These are phyloP conservation scores for Pachyrhynchus sulphureomaculatus DNA, from an alignment of 1,140 invertebrate species.

Conservation along the genomic window DNA sequence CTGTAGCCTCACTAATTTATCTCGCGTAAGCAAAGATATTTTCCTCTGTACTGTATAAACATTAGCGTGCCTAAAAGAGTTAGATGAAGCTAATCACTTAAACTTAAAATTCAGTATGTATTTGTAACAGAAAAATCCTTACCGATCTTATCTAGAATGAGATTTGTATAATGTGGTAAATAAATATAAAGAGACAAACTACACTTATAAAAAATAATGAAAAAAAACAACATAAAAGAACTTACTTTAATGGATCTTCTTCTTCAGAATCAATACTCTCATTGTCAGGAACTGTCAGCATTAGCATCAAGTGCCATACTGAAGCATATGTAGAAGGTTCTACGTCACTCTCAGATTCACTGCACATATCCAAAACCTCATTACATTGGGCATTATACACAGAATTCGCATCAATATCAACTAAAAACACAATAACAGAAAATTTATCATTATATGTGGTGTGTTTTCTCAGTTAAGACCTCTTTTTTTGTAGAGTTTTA, in stretches of 20 bases:
- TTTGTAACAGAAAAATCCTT: too few species aligned
- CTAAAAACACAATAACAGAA: constrained; percentile 54
- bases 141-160: background rate
- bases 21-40: constrained; percentile 72
- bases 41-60: constrained; percentile 88
- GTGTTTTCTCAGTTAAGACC: background rate
- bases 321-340: constrained; percentile 65
- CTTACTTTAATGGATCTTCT: constrained; percentile 76
- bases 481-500: background rate
- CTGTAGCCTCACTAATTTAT: constrained; percentile 77
- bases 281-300: constrained; percentile 71
- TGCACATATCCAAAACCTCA: constrained; percentile 66
- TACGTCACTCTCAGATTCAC: constrained; percentile 73
- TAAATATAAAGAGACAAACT: too few species aligned
- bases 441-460: background rate
- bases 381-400: constrained; percentile 57
- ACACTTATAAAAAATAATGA: too few species aligned
- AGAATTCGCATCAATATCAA: constrained; percentile 60
- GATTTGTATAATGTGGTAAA: background rate
- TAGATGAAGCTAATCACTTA: background rate
- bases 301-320: constrained; percentile 65
- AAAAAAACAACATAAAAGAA: too few species aligned
- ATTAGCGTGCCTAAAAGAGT: constrained; percentile 72
- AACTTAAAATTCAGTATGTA: constrained; percentile 4
- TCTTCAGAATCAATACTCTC: constrained; percentile 78